Base-by-base conservation (phyloP, 2,888 invertebrate genomes). In the Lasius platythorax region DNA sequence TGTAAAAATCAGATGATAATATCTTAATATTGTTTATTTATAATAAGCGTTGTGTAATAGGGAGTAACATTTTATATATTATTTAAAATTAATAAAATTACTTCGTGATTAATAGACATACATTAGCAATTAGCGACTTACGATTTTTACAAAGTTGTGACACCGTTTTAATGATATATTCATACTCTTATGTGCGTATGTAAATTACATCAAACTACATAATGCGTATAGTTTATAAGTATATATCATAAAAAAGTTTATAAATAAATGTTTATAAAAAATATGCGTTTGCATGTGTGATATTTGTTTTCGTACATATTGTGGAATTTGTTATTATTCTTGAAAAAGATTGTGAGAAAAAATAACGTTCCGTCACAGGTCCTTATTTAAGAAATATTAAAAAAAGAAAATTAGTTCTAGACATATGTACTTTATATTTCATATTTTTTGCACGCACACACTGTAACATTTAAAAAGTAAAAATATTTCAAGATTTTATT, bases 191-290 rank as follows among this genome's bases (percentile, higher is more conserved):
- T 43, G 68, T 30, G 68, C 37, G 43, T 43, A 78, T 61, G 72
- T 72, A 79, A 58, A 46, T 67, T 43, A 66, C 8, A 78, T 56
- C 11, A 28, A 56, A 63, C 2, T 76, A 15, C 18, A 6, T 40
- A 70, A 30, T 61, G 23, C 12, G 12, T 46, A 72, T 46, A 79
- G 43, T 46, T 72, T 61, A 0, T 61, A 79, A 79, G 30, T 75
- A 68, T 64, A 82, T 37, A 79, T 23, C 15, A 61, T 58, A 46
- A 58, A 67, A 63, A 79, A 46, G 63, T 87, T 87, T 89, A 86
- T 88, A 89, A 89, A 89, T 89, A 89, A 84, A 89, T 33, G 64
- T 89, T 86, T 53, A 75, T 66, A 72, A 23, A 58, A 83, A 82
- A 84, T 58, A 68, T 79, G 15, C 5, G 6, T 43, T 12, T 43